These are phyloP conservation scores for Nyctalus aviator DNA, from an alignment of 2,797 vertebrate species.

Conservation along the genomic window DNA sequence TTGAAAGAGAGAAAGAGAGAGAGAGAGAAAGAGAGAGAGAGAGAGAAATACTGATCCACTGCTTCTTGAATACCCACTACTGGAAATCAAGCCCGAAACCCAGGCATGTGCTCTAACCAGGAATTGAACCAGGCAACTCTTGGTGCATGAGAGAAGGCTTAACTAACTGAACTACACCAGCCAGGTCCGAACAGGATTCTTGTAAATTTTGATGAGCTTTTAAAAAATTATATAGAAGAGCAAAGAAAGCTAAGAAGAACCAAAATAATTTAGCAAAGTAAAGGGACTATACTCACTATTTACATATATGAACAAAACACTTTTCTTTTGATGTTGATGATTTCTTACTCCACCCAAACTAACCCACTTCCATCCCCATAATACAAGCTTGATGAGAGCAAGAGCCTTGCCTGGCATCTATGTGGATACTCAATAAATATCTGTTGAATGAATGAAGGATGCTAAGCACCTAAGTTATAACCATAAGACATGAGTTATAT, in stretches of 20 bases:
- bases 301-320: background rate
- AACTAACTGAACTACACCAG: too few species aligned
- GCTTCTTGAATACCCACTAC: too few species aligned
- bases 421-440: background rate
- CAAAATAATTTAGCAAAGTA: conserved; percentile 27
- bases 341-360: background rate
- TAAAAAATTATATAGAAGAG: background rate
- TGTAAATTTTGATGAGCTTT: background rate
- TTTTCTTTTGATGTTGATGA: background rate
- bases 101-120: too few species aligned
- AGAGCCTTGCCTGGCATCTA: background rate
- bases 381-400: background rate
- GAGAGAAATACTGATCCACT: too few species aligned
- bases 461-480: background rate
- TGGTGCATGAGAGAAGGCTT: too few species aligned
- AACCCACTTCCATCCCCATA: background rate
- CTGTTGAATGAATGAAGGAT: background rate
- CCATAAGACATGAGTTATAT: background rate
- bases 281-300: too few species aligned
- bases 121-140: too few species aligned
- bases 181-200: background rate
- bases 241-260: background rate
- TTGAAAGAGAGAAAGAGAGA: too few species aligned
- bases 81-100: too few species aligned
- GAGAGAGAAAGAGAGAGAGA: too few species aligned